phyloP scores from a whole-genome alignment of 2,888 invertebrate genomes.

The Orthonychiurus folsomi region DNA sequence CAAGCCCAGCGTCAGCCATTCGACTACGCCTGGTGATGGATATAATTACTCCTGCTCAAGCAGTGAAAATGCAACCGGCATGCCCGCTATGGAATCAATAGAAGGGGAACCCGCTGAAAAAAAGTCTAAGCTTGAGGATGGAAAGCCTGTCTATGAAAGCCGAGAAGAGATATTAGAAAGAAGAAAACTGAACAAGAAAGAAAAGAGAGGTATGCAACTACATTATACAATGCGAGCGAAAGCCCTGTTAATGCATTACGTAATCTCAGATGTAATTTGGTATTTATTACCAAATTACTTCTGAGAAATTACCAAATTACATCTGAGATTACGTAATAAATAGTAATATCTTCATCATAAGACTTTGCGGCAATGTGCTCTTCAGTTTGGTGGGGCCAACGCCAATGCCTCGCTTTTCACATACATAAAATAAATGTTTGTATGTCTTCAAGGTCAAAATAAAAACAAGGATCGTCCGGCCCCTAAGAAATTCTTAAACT shows the following conservation, averaged over 20 bases:
- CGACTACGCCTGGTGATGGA: too few species aligned
- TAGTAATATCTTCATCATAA: too few species aligned
- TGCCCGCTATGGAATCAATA: not conserved
- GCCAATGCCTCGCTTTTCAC: too few species aligned
- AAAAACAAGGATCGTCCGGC: constrained; percentile 70
- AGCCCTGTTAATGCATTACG: too few species aligned
- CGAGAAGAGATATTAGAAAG: not conserved
- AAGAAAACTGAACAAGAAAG: not conserved
- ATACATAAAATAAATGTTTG: not conserved
- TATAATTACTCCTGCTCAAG: too few species aligned
- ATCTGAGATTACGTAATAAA: too few species aligned
- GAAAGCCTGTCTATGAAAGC: not conserved
- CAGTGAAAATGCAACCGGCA: not conserved
- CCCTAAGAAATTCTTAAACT: constrained; percentile 54
- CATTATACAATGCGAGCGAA: not conserved
- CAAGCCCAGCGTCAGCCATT: not conserved
- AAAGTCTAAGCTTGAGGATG: not conserved
- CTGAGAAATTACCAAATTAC: too few species aligned
- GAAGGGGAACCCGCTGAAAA: not conserved
- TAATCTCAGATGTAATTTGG: too few species aligned
- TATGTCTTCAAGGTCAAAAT: constrained; percentile 1
- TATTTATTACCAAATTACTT: too few species aligned
- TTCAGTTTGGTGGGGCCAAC: too few species aligned
- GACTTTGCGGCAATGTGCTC: too few species aligned
- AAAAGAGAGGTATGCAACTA: not conserved